These are phyloP conservation scores for Trachelus stipa DNA, from an alignment of 2,888 invertebrate genomes.

Conservation along the genomic window DNA sequence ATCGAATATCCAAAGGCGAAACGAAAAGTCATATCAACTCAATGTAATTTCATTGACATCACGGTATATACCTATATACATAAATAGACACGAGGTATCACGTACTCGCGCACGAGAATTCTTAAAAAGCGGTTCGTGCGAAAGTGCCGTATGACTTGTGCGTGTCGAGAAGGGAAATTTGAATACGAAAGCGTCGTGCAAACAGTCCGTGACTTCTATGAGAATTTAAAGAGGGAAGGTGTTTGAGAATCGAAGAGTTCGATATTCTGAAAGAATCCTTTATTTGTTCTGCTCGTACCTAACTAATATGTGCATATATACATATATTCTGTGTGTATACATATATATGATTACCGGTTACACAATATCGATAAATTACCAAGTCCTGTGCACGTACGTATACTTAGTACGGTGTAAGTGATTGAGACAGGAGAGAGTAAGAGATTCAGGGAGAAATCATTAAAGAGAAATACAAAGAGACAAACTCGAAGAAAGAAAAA, in stretches of 20 bases:
- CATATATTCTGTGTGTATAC: neutral
- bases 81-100: neutral
- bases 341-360: neutral
- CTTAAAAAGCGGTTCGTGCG: neutral
- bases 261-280: neutral
- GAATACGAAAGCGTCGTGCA: constrained; percentile 5
- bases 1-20: constrained; percentile 6
- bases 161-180: neutral
- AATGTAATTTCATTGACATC: neutral
- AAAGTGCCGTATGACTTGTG: neutral
- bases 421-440: neutral
- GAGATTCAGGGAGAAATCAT: neutral
- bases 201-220: neutral
- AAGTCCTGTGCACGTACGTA: neutral
- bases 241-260: neutral
- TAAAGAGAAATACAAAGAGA: neutral
- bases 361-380: neutral
- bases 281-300: neutral
- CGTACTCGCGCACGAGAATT: neutral
- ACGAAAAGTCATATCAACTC: neutral
- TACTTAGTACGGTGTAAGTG: neutral
- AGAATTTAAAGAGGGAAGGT: neutral
- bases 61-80: neutral
- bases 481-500: neutral
- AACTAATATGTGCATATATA: neutral